Conservation (phyloP, 2,888 invertebrate species). For the Alloplasta piceator region DNA sequence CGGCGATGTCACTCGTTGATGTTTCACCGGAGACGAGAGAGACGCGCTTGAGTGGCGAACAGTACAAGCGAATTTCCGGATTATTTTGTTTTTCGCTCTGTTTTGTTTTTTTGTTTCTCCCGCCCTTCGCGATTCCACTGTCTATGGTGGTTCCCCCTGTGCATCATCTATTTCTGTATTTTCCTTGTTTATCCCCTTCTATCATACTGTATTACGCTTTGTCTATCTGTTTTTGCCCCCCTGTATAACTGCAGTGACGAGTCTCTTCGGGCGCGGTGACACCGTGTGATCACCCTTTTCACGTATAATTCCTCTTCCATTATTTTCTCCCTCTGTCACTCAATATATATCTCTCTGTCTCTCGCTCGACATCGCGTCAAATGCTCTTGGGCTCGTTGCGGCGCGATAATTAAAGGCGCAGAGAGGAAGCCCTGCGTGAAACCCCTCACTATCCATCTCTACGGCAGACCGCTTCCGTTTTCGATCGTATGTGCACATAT, state of each 20-base stretch:
- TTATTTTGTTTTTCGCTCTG: not conserved
- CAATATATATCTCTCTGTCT: not conserved
- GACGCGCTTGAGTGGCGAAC: conserved; percentile 63
- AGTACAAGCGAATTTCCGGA: conserved; percentile 60
- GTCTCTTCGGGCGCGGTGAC: conserved; percentile 60
- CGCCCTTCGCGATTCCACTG: conserved; percentile 10
- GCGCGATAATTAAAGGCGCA: conserved; percentile 63
- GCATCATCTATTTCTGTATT: conserved; percentile 54
- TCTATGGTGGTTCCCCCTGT: conserved; percentile 25
- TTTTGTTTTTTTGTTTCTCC: conserved; percentile 14
- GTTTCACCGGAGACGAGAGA: conserved; percentile 51
- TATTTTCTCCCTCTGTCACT: conserved; percentile 2
- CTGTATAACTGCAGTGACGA: conserved; percentile 22
- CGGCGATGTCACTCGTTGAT: conserved; percentile 56
- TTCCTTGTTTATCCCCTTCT: conserved; percentile 39
- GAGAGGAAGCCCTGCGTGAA: conserved; percentile 55
- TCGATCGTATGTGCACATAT: too few relatives aligned
- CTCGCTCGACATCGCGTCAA: conserved; percentile 19
- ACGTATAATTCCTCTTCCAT: conserved; percentile 19
- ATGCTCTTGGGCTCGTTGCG: conserved; percentile 26
- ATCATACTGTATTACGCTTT: conserved; percentile 8
- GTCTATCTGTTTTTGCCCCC: conserved; percentile 12
- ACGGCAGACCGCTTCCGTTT: conserved; percentile 33
- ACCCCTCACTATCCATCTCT: conserved; percentile 7
- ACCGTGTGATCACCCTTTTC: conserved; percentile 22